phyloP scores from a whole-genome alignment of 2,113 vertebrate genomes.

The Corvus hawaiiensis region DNA sequence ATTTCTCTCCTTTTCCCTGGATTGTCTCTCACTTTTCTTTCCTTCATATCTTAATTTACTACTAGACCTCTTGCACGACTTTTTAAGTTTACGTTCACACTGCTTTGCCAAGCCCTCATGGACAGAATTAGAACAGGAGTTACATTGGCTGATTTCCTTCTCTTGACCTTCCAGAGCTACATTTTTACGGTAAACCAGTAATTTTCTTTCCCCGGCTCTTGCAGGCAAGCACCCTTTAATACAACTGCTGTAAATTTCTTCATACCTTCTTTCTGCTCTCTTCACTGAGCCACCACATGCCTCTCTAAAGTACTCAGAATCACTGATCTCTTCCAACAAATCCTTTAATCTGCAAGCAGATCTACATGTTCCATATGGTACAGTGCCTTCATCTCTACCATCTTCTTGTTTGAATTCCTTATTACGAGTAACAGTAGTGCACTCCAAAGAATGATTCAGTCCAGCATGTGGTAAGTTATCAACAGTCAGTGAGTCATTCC shows the following conservation, averaged over 20 bases:
- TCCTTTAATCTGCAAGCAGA: slow-evolving; percentile 51
- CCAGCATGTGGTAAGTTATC: not conserved
- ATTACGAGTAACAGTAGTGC: not conserved
- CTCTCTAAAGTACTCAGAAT: slow-evolving; percentile 68
- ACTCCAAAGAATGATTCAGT: slow-evolving; percentile 7
- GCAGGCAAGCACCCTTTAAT: not conserved
- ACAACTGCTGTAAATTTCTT: not conserved
- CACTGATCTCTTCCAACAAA: slow-evolving; percentile 71
- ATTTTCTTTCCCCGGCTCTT: not conserved
- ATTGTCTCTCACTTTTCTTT: slow-evolving; percentile 16
- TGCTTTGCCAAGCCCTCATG: not conserved
- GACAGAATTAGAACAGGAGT: slow-evolving; percentile 38
- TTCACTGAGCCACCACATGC: not conserved
- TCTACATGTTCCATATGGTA: not conserved
- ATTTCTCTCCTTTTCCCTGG: slow-evolving; percentile 21
- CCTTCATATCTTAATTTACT: slow-evolving; percentile 44
- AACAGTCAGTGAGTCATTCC: not conserved
- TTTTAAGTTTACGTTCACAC: slow-evolving; percentile 7
- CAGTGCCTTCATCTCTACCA: not conserved
- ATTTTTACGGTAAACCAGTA: slow-evolving; percentile 35
- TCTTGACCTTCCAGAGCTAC: slow-evolving; percentile 14
- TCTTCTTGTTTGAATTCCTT: not conserved
- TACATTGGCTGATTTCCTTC: slow-evolving; percentile 15
- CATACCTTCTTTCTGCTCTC: slow-evolving; percentile 9
- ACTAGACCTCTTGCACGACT: slow-evolving; percentile 20